Conservation (phyloP, 2,888 invertebrate genomes). For the Thera britannica region DNA sequence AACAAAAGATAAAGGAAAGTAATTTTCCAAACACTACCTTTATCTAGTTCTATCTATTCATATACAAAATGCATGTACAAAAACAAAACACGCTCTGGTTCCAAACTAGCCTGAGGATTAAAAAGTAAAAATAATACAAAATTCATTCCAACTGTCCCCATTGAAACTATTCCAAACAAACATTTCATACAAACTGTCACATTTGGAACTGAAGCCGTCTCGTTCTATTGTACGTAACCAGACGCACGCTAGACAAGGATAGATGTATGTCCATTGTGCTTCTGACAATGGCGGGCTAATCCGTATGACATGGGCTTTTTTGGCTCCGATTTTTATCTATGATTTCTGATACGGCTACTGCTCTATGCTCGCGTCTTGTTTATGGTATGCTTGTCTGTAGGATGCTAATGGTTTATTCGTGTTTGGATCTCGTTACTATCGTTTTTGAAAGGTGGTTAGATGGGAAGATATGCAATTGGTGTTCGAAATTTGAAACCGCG, state of each 20-base stretch:
- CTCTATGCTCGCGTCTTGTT: slow-evolving; percentile 54
- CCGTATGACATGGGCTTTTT: slow-evolving; percentile 76
- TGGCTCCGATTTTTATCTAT: slow-evolving; percentile 70
- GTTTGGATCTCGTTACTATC: slow-evolving; percentile 75
- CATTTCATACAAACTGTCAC: slow-evolving; percentile 82
- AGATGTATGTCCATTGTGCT: slow-evolving; percentile 77
- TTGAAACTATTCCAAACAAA: slow-evolving; percentile 78
- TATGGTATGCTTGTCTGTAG: slow-evolving; percentile 54
- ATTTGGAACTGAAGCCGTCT: slow-evolving; percentile 78
- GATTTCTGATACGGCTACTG: slow-evolving; percentile 77
- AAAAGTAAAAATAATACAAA: slow-evolving; percentile 75
- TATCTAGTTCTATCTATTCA: background rate
- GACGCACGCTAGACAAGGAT: slow-evolving; percentile 60
- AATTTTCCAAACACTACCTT: too few relatives aligned
- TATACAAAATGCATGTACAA: background rate
- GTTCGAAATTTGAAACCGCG: slow-evolving; percentile 51
- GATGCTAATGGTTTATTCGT: slow-evolving; percentile 75
- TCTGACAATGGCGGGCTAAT: slow-evolving; percentile 78
- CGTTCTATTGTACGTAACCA: slow-evolving; percentile 48
- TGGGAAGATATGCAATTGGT: slow-evolving; percentile 42
- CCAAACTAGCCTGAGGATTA: slow-evolving; percentile 67
- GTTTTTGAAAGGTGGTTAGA: slow-evolving; percentile 64
- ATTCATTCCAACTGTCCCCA: slow-evolving; percentile 65
- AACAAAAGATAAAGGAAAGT: too few relatives aligned
- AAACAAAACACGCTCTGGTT: slow-evolving; percentile 32